Percentiles rank a stretch among this genome's conserved stretches.
These are phyloP conservation scores for Casuarius casuarius DNA, from an alignment of 2,113 vertebrate genomes.

Conservation along the genomic window DNA sequence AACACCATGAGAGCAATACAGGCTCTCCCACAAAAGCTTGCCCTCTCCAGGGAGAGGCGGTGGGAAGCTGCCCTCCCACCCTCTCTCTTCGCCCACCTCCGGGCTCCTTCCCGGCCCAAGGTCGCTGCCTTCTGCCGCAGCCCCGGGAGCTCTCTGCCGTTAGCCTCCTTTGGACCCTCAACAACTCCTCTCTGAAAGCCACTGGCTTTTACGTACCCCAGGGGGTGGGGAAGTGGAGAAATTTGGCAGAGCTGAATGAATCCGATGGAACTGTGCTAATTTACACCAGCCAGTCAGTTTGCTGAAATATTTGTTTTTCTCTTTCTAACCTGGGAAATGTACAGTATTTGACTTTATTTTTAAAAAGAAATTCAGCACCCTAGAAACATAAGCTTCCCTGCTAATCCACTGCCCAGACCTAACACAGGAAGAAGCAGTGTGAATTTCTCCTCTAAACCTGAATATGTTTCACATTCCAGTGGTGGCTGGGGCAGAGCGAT, in stretches of 20 bases:
- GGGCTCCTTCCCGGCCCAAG: not conserved
- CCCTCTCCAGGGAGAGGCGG: not conserved
- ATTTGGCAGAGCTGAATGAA: not conserved
- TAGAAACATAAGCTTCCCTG: not conserved
- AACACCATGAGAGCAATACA: not conserved
- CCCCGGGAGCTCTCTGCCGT: not conserved
- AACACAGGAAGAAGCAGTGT: accelerated
- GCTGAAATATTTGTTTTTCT: not conserved
- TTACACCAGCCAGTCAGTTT: not conserved
- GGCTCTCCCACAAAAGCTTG: not conserved
- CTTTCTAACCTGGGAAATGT: not conserved
- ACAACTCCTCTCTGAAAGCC: not conserved
- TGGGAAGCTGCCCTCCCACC: not conserved
- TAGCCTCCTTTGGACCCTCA: not conserved
- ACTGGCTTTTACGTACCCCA: not conserved
- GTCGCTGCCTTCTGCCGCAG: not conserved
- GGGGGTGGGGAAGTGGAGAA: not conserved
- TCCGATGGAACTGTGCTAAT: not conserved
- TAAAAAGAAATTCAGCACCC: not conserved
- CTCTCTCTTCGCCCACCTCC: not conserved
- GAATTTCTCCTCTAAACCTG: not conserved
- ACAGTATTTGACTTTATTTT: not conserved
- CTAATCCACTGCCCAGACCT: not conserved
- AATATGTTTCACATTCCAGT: not conserved
- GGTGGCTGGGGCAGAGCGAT: not conserved